These are phyloP conservation scores for Diaperis boleti DNA, from an alignment of 2,888 invertebrate genomes.

Conservation along the genomic window DNA sequence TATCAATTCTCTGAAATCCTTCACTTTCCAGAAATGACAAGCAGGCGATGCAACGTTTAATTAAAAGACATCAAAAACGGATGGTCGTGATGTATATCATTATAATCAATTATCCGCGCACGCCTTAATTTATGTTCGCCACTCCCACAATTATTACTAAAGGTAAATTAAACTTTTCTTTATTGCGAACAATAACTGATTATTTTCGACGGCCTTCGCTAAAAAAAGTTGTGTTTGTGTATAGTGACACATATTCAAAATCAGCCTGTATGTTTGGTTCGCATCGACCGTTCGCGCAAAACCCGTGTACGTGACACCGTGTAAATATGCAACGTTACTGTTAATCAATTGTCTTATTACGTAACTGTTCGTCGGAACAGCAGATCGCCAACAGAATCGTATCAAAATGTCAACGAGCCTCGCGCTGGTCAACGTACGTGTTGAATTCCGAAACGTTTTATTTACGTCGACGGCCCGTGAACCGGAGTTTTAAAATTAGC, in stretches of 20 bases:
- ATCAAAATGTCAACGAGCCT: too few species aligned
- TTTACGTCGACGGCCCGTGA: constrained; percentile 41
- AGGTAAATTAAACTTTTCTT: constrained; percentile 20
- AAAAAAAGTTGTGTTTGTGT: too few species aligned
- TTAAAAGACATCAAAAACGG: constrained; percentile 23
- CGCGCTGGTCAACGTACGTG: constrained; percentile 34
- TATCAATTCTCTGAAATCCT: too few species aligned
- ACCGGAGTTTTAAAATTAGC: constrained; percentile 39
- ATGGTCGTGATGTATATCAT: constrained; percentile 36
- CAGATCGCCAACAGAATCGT: too few species aligned
- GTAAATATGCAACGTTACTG: too few species aligned
- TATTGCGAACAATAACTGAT: constrained; percentile 30
- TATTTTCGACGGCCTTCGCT: constrained; percentile 4
- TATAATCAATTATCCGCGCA: constrained; percentile 38
- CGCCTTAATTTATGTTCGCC: constrained; percentile 34
- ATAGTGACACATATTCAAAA: too few species aligned
- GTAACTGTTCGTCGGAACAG: too few species aligned
- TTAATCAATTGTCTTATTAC: too few species aligned
- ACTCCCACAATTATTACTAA: constrained; percentile 34
- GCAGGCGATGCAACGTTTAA: constrained; percentile 16
- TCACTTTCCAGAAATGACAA: not conserved
- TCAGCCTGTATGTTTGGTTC: too few species aligned
- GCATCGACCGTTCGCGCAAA: too few species aligned
- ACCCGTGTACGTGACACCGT: too few species aligned
- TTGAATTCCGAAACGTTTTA: constrained; percentile 26